A percentile compares a stretch with the other conserved stretches of the same genome.
Evolutionary conservation across 2,888 invertebrate species (phyloP).

Genomic region (Merodon equestris): DNA sequence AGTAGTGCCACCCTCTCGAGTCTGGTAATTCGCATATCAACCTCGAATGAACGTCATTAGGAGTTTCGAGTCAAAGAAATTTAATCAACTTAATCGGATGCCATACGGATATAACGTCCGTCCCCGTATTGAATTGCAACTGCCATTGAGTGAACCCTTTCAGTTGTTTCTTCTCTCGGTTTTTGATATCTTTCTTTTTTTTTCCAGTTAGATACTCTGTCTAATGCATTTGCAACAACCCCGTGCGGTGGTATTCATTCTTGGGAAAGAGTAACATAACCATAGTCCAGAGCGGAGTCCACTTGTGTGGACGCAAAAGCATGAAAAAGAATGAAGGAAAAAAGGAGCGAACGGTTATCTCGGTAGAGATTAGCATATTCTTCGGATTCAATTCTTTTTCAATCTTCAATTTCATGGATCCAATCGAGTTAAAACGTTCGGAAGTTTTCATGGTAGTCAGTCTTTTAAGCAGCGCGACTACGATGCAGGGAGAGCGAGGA

Average conservation of each 20-base stretch:
- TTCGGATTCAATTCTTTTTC: conserved; percentile 64
- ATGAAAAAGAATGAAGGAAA: conserved; percentile 6
- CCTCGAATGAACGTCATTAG: conserved; percentile 30
- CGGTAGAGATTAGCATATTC: conserved; percentile 69
- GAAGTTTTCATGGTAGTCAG: conserved; percentile 63
- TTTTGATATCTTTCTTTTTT: not conserved
- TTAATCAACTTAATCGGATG: conserved; percentile 64
- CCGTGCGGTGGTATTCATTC: conserved; percentile 20
- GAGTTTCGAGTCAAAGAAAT: conserved; percentile 46
- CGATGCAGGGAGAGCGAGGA: not conserved
- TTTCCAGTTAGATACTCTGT: conserved; percentile 31
- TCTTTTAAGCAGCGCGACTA: conserved; percentile 51
- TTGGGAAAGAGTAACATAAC: conserved; percentile 52
- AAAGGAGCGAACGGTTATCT: conserved; percentile 45
- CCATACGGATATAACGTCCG: too few relatives aligned
- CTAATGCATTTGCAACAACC: conserved; percentile 61
- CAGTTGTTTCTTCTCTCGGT: too few relatives aligned
- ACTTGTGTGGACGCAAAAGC: conserved; percentile 4
- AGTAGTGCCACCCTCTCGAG: conserved; percentile 1
- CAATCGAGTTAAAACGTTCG: conserved; percentile 72
- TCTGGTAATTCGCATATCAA: not conserved
- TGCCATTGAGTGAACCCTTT: conserved; percentile 12
- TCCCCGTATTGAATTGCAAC: conserved; percentile 55
- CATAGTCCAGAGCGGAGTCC: not conserved
- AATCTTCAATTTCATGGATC: conserved; percentile 69